Evolutionary conservation across 2,797 vertebrate species (phyloP).

Genomic region (Takifugu ocellatus): DNA sequence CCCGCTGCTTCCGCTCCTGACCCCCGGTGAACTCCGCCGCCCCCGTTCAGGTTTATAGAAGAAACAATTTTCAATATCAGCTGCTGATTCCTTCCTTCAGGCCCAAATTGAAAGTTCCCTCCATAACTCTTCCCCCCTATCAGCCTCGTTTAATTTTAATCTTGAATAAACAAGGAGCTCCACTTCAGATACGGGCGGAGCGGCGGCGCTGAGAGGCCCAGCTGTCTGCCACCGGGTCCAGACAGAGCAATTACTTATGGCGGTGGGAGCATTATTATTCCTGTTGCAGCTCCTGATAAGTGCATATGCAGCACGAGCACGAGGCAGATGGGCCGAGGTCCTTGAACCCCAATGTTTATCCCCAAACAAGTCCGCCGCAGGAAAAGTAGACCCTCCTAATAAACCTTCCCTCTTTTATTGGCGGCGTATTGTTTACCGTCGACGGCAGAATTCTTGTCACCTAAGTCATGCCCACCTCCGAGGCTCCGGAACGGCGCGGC

Average conservation of each 20-base stretch:
- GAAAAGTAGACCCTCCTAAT: slow-evolving; percentile 22
- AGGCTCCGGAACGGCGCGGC: slow-evolving; percentile 82
- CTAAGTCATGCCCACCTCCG: slow-evolving; percentile 89
- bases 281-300: slow-evolving; percentile 66
- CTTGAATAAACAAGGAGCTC: slow-evolving; percentile 42
- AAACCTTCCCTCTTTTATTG: slow-evolving; percentile 59
- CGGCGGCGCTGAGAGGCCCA: slow-evolving; percentile 21
- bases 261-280: slow-evolving; percentile 74
- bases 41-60: not conserved
- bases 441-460: slow-evolving; percentile 83
- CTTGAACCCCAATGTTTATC: slow-evolving; percentile 58
- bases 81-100: slow-evolving; percentile 18
- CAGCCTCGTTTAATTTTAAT: slow-evolving; percentile 36
- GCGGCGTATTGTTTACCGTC: slow-evolving; percentile 79
- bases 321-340: slow-evolving; percentile 50
- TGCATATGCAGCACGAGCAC: slow-evolving; percentile 52
- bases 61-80: slow-evolving; percentile 5
- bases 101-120: slow-evolving; percentile 13
- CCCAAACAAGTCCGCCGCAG: slow-evolving; percentile 2
- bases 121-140: slow-evolving; percentile 55
- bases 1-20: not conserved
- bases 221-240: slow-evolving; percentile 40
- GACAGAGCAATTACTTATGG: slow-evolving; percentile 73
- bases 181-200: slow-evolving; percentile 32
- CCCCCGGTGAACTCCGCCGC: slow-evolving; percentile 1